Evolutionary conservation across 2,888 invertebrate genomes (phyloP).

Genomic region (Hydroisotoma schaefferi): DNA sequence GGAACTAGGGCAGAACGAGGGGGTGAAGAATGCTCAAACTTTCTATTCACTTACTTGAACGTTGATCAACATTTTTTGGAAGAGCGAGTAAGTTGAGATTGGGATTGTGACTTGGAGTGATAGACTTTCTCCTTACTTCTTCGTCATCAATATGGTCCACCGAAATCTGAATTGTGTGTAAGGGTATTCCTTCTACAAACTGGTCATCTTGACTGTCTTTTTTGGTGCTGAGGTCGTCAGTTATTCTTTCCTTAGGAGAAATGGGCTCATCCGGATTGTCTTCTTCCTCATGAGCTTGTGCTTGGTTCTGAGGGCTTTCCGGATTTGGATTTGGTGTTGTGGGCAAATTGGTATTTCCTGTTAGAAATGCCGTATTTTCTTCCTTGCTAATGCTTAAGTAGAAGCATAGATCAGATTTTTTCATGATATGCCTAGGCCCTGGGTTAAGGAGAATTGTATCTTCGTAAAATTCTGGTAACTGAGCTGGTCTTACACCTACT

Average conservation of each 20-base stretch:
- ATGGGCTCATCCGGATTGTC: neutral
- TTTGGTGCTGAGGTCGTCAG: neutral
- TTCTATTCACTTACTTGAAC: conserved; percentile 21
- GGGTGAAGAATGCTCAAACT: no score
- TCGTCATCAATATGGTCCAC: conserved; percentile 37
- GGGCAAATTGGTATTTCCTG: conserved; percentile 11
- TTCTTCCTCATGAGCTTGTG: neutral
- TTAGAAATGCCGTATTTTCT: conserved; percentile 74
- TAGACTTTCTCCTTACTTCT: conserved; percentile 12
- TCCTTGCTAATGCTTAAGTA: conserved; percentile 96
- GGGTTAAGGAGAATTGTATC: conserved; percentile 94
- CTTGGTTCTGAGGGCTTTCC: conserved; percentile 2
- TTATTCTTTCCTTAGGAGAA: neutral
- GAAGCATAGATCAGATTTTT: conserved; percentile 92
- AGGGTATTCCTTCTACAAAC: conserved; percentile 19
- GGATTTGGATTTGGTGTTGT: conserved; percentile 20
- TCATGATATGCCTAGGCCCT: conserved; percentile 94
- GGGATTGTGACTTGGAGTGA: conserved; percentile 11
- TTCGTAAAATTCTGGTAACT: conserved; percentile 88
- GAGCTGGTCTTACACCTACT: conserved; percentile 91
- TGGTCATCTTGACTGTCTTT: conserved; percentile 2
- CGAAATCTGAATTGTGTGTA: conserved; percentile 42
- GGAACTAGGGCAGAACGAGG: neutral
- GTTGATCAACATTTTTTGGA: conserved; percentile 32
- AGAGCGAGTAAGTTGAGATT: conserved; percentile 22